Conservation (phyloP, 2,888 invertebrate species). For the Eupeodes luniger region DNA sequence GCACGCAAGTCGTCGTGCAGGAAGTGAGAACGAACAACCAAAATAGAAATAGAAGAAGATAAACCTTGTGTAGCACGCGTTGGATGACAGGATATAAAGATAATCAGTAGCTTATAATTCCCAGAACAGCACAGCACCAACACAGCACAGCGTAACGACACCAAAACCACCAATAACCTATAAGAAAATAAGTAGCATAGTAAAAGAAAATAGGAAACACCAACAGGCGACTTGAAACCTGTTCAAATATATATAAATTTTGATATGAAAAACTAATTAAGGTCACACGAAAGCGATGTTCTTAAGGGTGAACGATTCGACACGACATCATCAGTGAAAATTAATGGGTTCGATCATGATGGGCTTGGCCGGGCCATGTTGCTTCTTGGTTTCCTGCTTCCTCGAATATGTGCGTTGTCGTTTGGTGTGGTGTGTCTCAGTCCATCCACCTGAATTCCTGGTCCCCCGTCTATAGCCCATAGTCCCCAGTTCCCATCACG, state of each 20-base stretch:
- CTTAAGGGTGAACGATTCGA: constrained; percentile 68
- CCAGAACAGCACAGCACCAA: neutral
- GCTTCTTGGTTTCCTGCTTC: constrained; percentile 3
- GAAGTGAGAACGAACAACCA: neutral
- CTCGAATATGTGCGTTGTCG: constrained; percentile 5
- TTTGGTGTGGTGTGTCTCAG: constrained; percentile 16
- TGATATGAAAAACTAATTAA: constrained; percentile 71
- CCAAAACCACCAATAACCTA: neutral
- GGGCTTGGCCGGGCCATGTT: constrained; percentile 68
- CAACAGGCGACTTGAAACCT: constrained; percentile 42
- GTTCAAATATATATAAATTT: constrained; percentile 53
- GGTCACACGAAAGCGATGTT: constrained; percentile 74
- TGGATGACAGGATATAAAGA: constrained; percentile 68
- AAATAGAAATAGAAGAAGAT: neutral
- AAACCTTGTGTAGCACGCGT: constrained; percentile 52
- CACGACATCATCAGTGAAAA: constrained; percentile 68
- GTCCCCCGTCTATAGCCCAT: neutral
- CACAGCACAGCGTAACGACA: neutral
- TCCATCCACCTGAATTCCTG: constrained; percentile 29
- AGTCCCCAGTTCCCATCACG: too few species aligned
- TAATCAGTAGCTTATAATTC: constrained; percentile 65
- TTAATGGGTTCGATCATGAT: constrained; percentile 66
- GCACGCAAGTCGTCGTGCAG: constrained; percentile 47
- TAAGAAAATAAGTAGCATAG: neutral
- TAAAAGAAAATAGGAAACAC: constrained; percentile 21